Base-by-base conservation (phyloP, 2,797 vertebrate genomes). In the Spatula clypeata region DNA sequence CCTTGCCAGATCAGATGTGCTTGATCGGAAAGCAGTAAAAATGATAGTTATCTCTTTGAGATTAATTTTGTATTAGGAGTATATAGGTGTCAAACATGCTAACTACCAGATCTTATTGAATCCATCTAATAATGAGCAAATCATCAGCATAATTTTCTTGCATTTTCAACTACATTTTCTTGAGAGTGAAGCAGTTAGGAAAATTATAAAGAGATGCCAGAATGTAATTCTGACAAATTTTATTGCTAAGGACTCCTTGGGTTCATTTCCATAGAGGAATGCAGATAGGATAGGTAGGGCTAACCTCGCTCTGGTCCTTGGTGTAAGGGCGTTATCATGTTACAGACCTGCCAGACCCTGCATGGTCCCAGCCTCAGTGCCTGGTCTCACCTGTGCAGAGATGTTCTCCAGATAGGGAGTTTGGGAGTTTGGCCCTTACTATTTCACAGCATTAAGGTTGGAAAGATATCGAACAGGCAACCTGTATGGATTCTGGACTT, bases 51-150 rank as follows among this genome's bases (percentile, higher is more conserved):
- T 81, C 42, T 88, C 74, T 85, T 69, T 71, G 76, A 82, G 83
- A 82, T 84, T 81, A 90, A 82, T 95, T 95, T 83, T 64, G 19
- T 86, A 44, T 85, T 79, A 84, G 88, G 80, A 82, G 44, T 34
- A 11, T 73, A 71, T 44, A 88, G 85, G 84, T 92, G 91, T 60
- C 91, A 93, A 90, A 53, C 76, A 67, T 93, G 62, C 44, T 76
- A 94, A 93, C 64, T 75, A 61, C 45, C 67, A 90, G 90, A 32
- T 96, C 96, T 97, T 96, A 84, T 88, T 94, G 73, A 91, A 86
- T 95, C 79, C 89, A 15, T 92, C 65, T 90, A 91, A 96, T 96
- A 94, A 90, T 66, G 53, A 92, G 47, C 19, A 94, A 81, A 73
- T 47, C 65, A 95, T 95, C 91, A 88, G 87, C 76, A 49, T 94